These are phyloP conservation scores for Hippopotamus amphibius DNA, from an alignment of 2,113 vertebrate genomes.

Conservation along the genomic window DNA sequence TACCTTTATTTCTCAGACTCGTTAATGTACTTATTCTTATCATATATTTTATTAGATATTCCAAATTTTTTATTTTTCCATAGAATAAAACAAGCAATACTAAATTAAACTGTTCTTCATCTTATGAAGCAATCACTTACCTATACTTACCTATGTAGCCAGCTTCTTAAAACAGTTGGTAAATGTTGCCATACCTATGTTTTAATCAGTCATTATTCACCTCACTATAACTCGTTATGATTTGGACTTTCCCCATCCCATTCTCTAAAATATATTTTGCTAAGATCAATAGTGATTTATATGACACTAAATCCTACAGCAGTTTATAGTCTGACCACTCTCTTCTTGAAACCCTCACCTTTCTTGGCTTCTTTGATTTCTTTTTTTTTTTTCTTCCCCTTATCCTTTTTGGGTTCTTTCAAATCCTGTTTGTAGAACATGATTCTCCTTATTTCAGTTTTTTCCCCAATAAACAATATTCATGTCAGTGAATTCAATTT, in stretches of 20 bases:
- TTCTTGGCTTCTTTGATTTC: neutral
- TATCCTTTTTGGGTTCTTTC: neutral
- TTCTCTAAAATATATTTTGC: neutral
- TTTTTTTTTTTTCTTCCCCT: neutral
- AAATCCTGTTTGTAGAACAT: neutral
- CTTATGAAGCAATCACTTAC: neutral
- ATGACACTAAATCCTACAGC: neutral
- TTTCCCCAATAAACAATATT: neutral
- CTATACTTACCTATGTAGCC: neutral
- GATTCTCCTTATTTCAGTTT: neutral
- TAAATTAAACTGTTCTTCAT: neutral
- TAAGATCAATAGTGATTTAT: neutral
- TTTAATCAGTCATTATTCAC: neutral
- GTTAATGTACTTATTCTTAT: neutral
- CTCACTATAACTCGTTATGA: neutral
- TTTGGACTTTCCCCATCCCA: neutral
- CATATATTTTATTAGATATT: neutral
- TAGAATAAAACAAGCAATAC: neutral
- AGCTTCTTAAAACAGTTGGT: neutral
- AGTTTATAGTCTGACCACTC: neutral
- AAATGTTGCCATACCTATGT: neutral
- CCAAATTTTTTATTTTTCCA: neutral
- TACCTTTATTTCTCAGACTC: neutral
- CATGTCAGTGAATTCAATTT: neutral
- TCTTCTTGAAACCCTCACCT: neutral